Evolutionary conservation across 1,140 invertebrate species (phyloP).

Genomic region (Frieseomelitta varia): DNA sequence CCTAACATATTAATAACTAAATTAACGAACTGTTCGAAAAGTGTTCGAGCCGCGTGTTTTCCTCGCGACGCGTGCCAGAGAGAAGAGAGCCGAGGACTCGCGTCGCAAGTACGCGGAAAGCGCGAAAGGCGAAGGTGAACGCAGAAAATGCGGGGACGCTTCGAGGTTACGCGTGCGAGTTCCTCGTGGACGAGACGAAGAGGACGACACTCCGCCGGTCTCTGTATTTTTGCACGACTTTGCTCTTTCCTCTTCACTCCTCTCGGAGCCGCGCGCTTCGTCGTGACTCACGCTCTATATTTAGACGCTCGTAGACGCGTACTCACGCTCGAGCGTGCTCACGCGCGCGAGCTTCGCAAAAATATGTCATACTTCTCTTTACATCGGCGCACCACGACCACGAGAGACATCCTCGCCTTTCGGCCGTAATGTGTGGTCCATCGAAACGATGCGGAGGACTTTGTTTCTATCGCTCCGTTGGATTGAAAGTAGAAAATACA

Average conservation of each 20-base stretch:
- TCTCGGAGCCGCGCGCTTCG: slow-evolving; percentile 25
- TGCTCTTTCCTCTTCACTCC: slow-evolving; percentile 40
- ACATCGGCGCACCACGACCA: slow-evolving; percentile 57
- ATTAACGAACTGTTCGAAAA: no score
- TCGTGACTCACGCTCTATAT: slow-evolving; percentile 78
- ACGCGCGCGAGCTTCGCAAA: slow-evolving; percentile 67
- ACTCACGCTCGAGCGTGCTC: slow-evolving; percentile 46
- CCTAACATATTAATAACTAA: no score
- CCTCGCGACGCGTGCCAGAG: no score
- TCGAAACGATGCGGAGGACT: not conserved
- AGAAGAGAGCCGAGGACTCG: not conserved
- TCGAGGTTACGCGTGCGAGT: slow-evolving; percentile 56
- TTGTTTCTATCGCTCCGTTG: not conserved
- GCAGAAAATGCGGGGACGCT: slow-evolving; percentile 26
- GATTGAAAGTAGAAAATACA: not conserved
- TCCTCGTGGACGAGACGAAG: slow-evolving; percentile 40
- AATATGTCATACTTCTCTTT: slow-evolving; percentile 75
- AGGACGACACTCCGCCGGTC: slow-evolving; percentile 61
- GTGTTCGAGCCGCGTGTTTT: no score
- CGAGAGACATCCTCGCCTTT: slow-evolving; percentile 60
- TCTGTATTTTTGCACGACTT: slow-evolving; percentile 72
- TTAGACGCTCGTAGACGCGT: slow-evolving; percentile 72
- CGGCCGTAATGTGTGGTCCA: slow-evolving; percentile 65
- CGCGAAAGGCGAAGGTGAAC: slow-evolving; percentile 49
- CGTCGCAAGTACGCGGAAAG: slow-evolving; percentile 15